Evolutionary conservation across 1,140 invertebrate species (phyloP).

Genomic region (Brachionus sp.): DNA sequence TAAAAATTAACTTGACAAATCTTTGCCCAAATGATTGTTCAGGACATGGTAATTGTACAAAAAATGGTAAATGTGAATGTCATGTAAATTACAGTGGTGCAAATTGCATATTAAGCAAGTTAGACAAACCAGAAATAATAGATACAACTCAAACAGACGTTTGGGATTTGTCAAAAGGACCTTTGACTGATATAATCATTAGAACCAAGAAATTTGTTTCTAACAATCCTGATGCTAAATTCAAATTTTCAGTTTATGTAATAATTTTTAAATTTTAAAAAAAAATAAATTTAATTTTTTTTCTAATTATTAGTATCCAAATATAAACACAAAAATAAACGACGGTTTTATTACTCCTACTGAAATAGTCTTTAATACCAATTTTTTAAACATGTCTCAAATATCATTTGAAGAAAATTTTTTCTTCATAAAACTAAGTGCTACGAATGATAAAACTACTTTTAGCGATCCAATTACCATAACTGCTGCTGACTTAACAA

Average conservation of each 20-base stretch:
- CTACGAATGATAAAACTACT: background rate
- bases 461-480: background rate
- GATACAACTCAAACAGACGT: background rate
- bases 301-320: background rate
- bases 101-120: background rate
- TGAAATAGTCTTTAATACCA: background rate
- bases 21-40: background rate
- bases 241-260: slow-evolving; percentile 3
- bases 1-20: background rate
- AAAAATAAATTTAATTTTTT: background rate
- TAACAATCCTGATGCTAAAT: background rate
- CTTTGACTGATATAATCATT: background rate
- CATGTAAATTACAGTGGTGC: background rate
- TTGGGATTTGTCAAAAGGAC: background rate
- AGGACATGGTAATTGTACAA: background rate
- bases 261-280: background rate
- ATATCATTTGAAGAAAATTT: background rate
- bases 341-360: background rate
- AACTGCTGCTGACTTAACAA: background rate
- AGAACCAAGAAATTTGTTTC: background rate
- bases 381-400: background rate
- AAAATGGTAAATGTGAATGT: background rate
- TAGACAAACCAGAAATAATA: background rate
- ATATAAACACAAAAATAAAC: background rate
- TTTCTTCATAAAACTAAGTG: background rate